Conservation (phyloP, 2,113 vertebrate genomes). For the Hypanus sabinus region DNA sequence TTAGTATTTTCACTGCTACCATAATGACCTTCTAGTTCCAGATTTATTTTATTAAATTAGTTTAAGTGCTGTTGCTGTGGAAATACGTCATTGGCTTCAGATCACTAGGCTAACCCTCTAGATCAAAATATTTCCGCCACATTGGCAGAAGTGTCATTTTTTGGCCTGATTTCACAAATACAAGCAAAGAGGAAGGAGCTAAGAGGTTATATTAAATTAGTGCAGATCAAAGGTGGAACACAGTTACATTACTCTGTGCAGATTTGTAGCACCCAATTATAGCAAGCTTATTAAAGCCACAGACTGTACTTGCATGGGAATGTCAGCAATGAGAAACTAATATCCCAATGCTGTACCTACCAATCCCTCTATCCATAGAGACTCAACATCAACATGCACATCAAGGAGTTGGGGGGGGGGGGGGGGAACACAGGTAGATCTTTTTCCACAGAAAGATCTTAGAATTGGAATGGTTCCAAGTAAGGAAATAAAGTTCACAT, state of each 20-base stretch:
- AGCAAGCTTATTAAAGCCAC: neutral
- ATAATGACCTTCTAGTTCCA: no score
- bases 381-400: neutral
- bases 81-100: no score
- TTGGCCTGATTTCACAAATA: neutral
- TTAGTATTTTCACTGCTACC: no score
- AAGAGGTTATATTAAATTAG: neutral
- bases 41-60: no score
- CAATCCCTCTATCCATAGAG: neutral
- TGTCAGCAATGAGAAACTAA: neutral
- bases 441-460: neutral
- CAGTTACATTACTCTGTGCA: neutral
- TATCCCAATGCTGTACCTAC: neutral
- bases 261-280: neutral
- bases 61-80: no score
- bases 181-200: neutral
- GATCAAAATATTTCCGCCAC: neutral
- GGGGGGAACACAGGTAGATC: neutral
- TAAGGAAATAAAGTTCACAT: neutral
- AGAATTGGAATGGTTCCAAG: neutral
- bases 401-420: neutral
- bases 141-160: neutral
- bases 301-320: neutral
- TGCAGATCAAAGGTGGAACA: neutral
- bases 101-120: no score